Evolutionary conservation across 2,888 invertebrate species (phyloP), one percentile per base, ranked within the genome.

Genomic region (Leucophora obtusa): DNA sequence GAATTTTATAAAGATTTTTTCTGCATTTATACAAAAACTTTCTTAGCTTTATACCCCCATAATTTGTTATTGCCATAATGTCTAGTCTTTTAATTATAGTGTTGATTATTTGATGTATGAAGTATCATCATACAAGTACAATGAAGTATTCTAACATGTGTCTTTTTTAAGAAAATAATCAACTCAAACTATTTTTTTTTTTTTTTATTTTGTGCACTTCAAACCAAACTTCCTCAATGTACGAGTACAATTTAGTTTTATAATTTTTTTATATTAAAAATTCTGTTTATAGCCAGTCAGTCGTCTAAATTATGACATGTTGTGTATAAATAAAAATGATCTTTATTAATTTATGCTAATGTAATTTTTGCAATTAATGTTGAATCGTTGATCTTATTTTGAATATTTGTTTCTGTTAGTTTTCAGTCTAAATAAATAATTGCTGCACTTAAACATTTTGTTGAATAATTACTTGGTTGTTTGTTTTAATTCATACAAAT

Each of bases 401-500:
- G n/a, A 35, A 53, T 28, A 28, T n/a, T 24, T 21, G 38, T 18
- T 38, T 14, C 18, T 17, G 17, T 53, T 66, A 17, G 21, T 66
- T 66, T 38, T 24, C 6, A 47, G n/a, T n/a, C 43, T 47, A 43
- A 65, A 59, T 58, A 76, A 76, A 58, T 70, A 70, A 70, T 70
- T 51, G 76, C 76, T 43, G 0, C 33, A 65, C 28, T 65, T 51
- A 38, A 72, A 65, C 24, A 53, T 51, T 38, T n/a, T 50, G 58
- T 15, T 76, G 59, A 76, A 50, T 73, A 35, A 76, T 76, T 69
- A 59, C 51, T 63, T 65, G 47, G n/a, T 43, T 68, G 76, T 72
- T 73, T 53, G 38, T 11, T 63, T 65, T 80, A 80, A 76, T 76
- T 17, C 69, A 62, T 50, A 76, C 80, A 80, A 80, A 80, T 80